Base-by-base conservation (phyloP, 2,888 invertebrate species). In the Apamea monoglypha region DNA sequence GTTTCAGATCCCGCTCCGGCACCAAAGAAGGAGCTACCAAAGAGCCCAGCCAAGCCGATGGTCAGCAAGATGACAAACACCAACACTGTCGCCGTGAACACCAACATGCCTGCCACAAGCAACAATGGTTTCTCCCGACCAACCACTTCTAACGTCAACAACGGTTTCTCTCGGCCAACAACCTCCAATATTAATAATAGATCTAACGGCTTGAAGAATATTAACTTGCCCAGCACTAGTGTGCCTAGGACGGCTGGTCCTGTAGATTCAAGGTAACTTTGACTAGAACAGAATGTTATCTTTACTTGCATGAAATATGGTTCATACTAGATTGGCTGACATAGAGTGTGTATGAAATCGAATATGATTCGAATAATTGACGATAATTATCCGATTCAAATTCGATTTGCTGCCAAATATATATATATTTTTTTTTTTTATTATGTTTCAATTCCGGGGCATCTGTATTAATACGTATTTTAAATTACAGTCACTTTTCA, bases 1-100 rank as follows among this genome's bases (percentile, higher is more conserved):
- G 50, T 88, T 88, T 70, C 92, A 94, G 89, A 92, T 84, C 92
- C 92, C 0, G 74, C 83, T 10, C 91, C 92, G 12, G 36, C 64
- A 44, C 92, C 96, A 5, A 95, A 90, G 82, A 91, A 90, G 79
- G 92, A 91, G 7, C 79, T 82, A 0, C 84, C 74, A 44, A 91
- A 87, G 25, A 83, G 61, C 12, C 82, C 76, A 70, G 32, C 82
- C 7, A 88, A 80, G n/a, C 77, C 80, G 10, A 3, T 81, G n/a
- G 18, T 71, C 3, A 59, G 73, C 3, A 89, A 85, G 61, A 69
- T 81, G 40, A 73, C 80, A 10, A 80, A 75, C 56, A 78, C 72
- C 18, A 78, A 66, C 36, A 21, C 44, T n/a, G 40, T 61, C 16
- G 18, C 25, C 7, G 59, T 68, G n/a, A 82, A 76, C 29, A 67